Evolutionary conservation across 2,113 vertebrate genomes (phyloP), one percentile per base, ranked within the genome.

Genomic region (Sclerurus mexicanus): DNA sequence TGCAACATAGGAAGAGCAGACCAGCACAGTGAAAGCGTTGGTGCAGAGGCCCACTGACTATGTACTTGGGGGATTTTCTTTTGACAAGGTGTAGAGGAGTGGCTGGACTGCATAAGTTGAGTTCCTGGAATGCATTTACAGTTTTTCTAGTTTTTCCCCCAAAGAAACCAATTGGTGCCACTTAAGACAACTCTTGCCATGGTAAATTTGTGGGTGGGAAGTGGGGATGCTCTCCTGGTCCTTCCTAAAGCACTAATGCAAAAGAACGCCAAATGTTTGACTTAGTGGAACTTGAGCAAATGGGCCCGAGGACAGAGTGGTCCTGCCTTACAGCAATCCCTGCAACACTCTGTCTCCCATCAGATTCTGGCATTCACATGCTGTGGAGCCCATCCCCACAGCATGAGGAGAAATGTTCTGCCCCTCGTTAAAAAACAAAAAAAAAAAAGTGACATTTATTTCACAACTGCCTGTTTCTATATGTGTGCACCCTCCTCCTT

Each of bases 321-420:
- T 13, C 11, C 23, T 87, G 24, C 16, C 22, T 66, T 7, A 2
- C 39, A 64, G 28, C 4, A 5, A 37, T 59, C 28, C 7, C 30
- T 5, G 1, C 2, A 5, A 10, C n/a, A 60, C 12, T 6, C 21
- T 66, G 28, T 56, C 16, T 20, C 22, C 14, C 4, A 2, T 16
- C n/a, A 72, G 13, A 7, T 21, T 24, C 35, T 37, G 27, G 16
- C 8, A 4, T 60, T 67, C 17, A 4, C 0, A 0, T 0, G 1
- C 28, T 69, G n/a, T 0, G 1, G 44, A 60, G 23, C 28, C 16
- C 9, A 20, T 63, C 6, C 22, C 9, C 20, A 31, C 20, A 71
- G 30, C 0, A 28, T 60, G 42, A 5, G 1, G 11, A 69, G 39
- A 89, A 12, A 53, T 52, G 7, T 39, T 60, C 69, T 7, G 1